phyloP scores from a whole-genome alignment of 2,113 vertebrate species.

The Poecile atricapillus region DNA sequence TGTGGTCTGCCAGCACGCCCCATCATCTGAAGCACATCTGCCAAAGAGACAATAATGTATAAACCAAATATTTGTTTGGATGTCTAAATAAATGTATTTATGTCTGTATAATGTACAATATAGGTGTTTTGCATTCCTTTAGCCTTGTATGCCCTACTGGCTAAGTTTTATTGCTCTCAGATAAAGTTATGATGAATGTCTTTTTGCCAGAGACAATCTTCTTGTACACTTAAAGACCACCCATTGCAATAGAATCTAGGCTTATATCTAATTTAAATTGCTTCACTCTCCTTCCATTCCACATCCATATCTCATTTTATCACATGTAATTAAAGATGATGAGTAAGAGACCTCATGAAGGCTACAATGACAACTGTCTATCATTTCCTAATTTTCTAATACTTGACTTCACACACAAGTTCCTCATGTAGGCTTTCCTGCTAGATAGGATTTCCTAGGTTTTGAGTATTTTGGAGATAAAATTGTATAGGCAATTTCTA shows the following conservation, averaged over 20 bases:
- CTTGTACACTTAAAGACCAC: background rate
- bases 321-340: background rate
- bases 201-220: background rate
- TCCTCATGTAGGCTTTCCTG: background rate
- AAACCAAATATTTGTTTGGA: background rate
- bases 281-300: background rate
- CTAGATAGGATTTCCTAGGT: background rate
- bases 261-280: background rate
- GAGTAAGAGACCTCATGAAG: background rate
- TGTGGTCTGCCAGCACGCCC: slow-evolving; percentile 95
- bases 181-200: background rate
- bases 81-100: background rate
- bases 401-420: background rate
- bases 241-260: background rate
- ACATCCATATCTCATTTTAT: background rate
- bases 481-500: background rate
- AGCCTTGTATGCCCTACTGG: background rate
- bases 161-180: background rate
- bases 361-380: background rate
- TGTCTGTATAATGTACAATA: background rate
- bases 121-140: background rate
- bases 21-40: slow-evolving; percentile 99
- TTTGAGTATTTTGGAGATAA: background rate
- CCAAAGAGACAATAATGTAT: slow-evolving; percentile 11
- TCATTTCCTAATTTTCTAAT: background rate